Evolutionary conservation across 2,888 invertebrate genomes (phyloP).

Genomic region (Noctua comes): DNA sequence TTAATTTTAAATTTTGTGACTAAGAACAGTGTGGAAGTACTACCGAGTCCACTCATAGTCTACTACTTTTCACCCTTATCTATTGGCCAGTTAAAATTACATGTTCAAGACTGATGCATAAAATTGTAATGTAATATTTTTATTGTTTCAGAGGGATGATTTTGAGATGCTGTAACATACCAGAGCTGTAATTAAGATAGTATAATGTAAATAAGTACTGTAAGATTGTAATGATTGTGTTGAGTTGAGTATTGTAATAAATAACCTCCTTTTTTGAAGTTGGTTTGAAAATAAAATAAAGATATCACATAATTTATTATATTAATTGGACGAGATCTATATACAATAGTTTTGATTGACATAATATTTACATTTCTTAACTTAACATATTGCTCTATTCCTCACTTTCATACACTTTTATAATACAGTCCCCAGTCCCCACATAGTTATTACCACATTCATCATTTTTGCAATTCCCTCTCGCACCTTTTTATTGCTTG

Average conservation of each 20-base stretch:
- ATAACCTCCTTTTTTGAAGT: neutral
- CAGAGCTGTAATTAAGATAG: slow-evolving; percentile 20
- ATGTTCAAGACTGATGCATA: neutral
- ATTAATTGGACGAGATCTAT: slow-evolving; percentile 36
- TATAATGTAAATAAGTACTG: slow-evolving; percentile 46
- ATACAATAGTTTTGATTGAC: slow-evolving; percentile 12
- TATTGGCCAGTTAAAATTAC: neutral
- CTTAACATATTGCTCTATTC: neutral
- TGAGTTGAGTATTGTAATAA: neutral
- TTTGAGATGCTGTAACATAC: slow-evolving; percentile 85
- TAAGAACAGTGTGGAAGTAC: too few species aligned
- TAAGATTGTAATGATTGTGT: slow-evolving; percentile 22
- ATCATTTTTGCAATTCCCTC: neutral
- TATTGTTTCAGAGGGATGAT: slow-evolving; percentile 90
- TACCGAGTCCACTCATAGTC: too few species aligned
- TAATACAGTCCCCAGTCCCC: neutral
- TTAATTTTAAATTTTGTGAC: too few species aligned
- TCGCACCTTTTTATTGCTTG: too few species aligned
- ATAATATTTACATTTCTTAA: slow-evolving; percentile 37
- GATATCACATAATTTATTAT: slow-evolving; percentile 2
- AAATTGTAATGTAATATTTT: slow-evolving; percentile 16
- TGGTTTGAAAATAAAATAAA: slow-evolving; percentile 6
- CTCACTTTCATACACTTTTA: neutral
- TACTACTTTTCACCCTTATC: neutral
- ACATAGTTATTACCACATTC: neutral